Conservation (phyloP, 2,797 vertebrate genomes). For the Tokudaia muenninki region DNA sequence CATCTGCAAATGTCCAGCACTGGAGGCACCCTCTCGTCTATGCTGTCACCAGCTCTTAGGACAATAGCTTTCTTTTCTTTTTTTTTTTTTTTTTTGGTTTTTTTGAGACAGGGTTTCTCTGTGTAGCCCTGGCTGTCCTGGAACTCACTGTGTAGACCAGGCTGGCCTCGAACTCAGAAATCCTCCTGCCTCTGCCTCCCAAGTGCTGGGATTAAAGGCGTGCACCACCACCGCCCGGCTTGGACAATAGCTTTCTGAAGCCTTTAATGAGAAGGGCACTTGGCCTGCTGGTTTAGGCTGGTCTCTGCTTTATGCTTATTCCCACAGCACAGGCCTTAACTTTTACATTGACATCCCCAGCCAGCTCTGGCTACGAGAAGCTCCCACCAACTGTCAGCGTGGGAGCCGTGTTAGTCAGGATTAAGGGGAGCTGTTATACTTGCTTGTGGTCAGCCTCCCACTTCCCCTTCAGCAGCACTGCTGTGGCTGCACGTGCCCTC, state of each 20-base stretch:
- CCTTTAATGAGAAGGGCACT: neutral
- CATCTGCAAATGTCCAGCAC: conserved; percentile 74
- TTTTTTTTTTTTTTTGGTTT: too few relatives aligned
- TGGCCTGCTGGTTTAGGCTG: too few relatives aligned
- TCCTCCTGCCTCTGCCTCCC: too few relatives aligned
- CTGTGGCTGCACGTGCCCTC: conserved; percentile 74
- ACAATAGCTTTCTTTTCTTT: conserved; percentile 82
- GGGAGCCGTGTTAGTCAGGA: conserved; percentile 89
- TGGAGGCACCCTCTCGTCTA: conserved; percentile 87
- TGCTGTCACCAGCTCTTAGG: conserved; percentile 87
- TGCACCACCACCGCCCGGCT: too few relatives aligned
- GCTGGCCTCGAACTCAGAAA: too few relatives aligned
- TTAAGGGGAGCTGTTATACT: conserved; percentile 89
- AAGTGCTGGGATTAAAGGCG: too few relatives aligned
- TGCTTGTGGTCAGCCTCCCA: conserved; percentile 89
- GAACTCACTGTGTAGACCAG: too few relatives aligned
- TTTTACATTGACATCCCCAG: conserved; percentile 67
- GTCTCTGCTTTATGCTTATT: neutral
- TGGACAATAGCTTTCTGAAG: conserved; percentile 77
- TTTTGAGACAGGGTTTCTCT: too few relatives aligned
- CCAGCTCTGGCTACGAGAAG: conserved; percentile 82
- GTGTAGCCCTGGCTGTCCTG: too few relatives aligned
- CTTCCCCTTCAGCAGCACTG: neutral
- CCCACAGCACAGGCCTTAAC: neutral
- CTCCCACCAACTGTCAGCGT: conserved; percentile 76